A percentile compares a stretch with the other conserved stretches of the same genome.
Evolutionary conservation across 2,797 vertebrate genomes (phyloP).

Genomic region (Brachyalestes nurse): DNA sequence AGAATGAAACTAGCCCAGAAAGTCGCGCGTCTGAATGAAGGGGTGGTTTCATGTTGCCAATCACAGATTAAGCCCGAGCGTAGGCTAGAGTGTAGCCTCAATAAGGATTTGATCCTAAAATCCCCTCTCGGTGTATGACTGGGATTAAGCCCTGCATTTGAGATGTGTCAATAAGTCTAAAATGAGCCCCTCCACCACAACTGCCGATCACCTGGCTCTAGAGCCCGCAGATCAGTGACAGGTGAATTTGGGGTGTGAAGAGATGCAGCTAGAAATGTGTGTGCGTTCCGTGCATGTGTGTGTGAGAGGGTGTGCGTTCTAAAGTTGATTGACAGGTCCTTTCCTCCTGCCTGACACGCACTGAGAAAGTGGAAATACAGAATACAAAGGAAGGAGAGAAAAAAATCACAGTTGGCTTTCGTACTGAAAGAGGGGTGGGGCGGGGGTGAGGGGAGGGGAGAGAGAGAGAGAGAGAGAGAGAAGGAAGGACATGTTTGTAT

Average conservation of each 20-base stretch:
- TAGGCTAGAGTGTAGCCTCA: neutral
- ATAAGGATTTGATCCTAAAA: conserved; percentile 1
- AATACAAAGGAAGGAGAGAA: conserved; percentile 47
- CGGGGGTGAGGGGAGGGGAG: neutral
- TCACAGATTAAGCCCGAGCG: conserved; percentile 11
- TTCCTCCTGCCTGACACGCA: conserved; percentile 66
- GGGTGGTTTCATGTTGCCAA: neutral
- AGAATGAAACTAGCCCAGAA: neutral
- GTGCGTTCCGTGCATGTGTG: conserved; percentile 30
- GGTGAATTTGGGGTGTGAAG: conserved; percentile 29
- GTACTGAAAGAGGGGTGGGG: conserved; percentile 24
- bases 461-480: conserved; percentile 25
- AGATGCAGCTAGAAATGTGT: conserved; percentile 1
- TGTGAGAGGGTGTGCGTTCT: conserved; percentile 45
- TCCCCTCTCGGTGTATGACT: neutral
- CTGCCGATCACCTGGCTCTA: conserved; percentile 16
- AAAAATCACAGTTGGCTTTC: conserved; percentile 66
- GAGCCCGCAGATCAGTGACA: conserved; percentile 33
- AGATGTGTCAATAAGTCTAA: conserved; percentile 21
- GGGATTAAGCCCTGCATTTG: neutral
- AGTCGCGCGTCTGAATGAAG: neutral
- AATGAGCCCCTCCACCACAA: conserved; percentile 18
- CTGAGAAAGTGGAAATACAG: conserved; percentile 64
- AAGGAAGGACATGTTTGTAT: conserved; percentile 41
- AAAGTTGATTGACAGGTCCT: conserved; percentile 67